These are phyloP conservation scores for Ramphastos sulfuratus DNA, from an alignment of 2,113 vertebrate species.

Conservation along the genomic window DNA sequence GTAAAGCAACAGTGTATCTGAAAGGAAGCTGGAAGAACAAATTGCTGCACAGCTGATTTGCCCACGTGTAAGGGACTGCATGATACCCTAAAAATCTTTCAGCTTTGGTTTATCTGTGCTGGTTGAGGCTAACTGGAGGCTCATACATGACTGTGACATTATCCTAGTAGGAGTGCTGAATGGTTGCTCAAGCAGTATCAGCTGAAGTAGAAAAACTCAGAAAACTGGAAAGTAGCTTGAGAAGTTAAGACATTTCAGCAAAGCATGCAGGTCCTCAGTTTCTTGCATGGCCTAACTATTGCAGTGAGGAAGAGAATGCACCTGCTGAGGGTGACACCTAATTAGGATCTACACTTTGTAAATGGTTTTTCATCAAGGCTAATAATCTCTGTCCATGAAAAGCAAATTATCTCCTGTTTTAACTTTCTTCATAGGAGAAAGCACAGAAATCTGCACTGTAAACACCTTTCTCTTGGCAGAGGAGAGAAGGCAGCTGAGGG, in stretches of 20 bases:
- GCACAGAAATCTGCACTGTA: not conserved
- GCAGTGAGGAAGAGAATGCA: not conserved
- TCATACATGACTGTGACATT: too few relatives aligned
- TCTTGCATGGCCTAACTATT: too few relatives aligned
- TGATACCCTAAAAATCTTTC: not conserved
- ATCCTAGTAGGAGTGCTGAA: not conserved
- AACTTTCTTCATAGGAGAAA: not conserved
- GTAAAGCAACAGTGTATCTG: not conserved
- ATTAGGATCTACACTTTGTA: not conserved
- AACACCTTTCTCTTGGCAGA: not conserved
- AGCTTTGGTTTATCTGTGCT: too few relatives aligned
- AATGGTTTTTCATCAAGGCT: not conserved
- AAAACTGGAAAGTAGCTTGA: not conserved
- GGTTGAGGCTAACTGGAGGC: too few relatives aligned
- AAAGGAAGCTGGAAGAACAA: not conserved
- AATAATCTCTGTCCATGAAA: not conserved
- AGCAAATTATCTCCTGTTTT: not conserved
- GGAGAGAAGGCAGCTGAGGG: not conserved
- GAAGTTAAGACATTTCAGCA: not conserved
- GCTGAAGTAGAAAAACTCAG: not conserved
- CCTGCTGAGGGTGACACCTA: not conserved
- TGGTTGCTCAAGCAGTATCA: not conserved
- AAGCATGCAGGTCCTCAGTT: not conserved
- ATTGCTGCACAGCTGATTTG: not conserved
- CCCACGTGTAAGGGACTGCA: not conserved